These are phyloP conservation scores for Eulemur rubriventer DNA, from an alignment of 2,797 vertebrate genomes.

Conservation along the genomic window DNA sequence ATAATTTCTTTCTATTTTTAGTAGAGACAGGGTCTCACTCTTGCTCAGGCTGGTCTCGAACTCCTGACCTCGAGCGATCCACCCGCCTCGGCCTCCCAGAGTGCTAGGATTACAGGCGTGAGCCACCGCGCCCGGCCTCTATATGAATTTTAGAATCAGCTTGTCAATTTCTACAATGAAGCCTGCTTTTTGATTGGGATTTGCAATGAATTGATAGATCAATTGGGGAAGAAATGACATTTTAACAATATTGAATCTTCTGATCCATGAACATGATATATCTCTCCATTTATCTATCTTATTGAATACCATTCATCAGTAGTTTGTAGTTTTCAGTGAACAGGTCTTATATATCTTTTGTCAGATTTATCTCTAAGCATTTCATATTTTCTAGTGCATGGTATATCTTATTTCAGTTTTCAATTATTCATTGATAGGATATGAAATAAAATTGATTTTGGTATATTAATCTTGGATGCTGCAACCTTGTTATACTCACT, in stretches of 20 bases:
- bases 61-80: too few relatives aligned
- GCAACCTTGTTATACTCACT: neutral
- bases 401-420: neutral
- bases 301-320: neutral
- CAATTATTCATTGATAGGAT: neutral
- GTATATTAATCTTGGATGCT: neutral
- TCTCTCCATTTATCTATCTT: neutral
- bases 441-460: neutral
- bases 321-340: neutral
- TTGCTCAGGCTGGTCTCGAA: too few relatives aligned
- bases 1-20: too few relatives aligned
- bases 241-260: neutral
- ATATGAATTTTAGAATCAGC: slow-evolving; percentile 13
- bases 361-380: neutral
- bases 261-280: neutral
- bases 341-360: neutral
- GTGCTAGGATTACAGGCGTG: too few relatives aligned
- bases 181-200: neutral
- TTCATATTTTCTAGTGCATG: neutral
- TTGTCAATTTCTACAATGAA: neutral
- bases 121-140: too few relatives aligned
- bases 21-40: too few relatives aligned
- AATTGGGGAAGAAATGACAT: neutral
- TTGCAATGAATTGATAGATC: neutral
- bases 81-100: too few relatives aligned